These are phyloP conservation scores for Nomada ruficornis DNA, from an alignment of 2,888 invertebrate species.

Conservation along the genomic window DNA sequence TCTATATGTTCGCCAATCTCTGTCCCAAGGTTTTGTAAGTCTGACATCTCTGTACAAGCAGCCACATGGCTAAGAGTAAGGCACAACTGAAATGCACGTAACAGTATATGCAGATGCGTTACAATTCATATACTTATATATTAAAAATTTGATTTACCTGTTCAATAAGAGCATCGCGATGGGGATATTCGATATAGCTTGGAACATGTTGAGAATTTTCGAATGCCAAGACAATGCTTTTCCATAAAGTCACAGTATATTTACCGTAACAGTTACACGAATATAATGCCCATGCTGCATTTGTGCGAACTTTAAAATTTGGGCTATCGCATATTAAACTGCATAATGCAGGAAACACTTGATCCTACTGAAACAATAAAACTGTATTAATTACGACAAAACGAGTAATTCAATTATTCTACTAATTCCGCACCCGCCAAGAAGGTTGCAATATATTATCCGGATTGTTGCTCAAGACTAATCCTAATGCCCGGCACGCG, in stretches of 20 bases:
- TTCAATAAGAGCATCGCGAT: constrained; percentile 93
- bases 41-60: constrained; percentile 74
- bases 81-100: constrained; percentile 87
- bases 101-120: constrained; percentile 3
- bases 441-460: constrained; percentile 81
- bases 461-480: constrained; percentile 87
- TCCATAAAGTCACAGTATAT: constrained; percentile 88
- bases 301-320: constrained; percentile 96
- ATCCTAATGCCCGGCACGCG: constrained; percentile 94
- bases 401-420: background rate
- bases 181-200: constrained; percentile 93
- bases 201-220: constrained; percentile 92
- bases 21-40: constrained; percentile 77
- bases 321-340: constrained; percentile 89
- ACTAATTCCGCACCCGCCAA: constrained; percentile 83
- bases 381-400: constrained; percentile 18
- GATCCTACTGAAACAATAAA: constrained; percentile 84
- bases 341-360: constrained; percentile 88
- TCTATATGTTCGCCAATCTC: constrained; percentile 78
- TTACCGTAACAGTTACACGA: constrained; percentile 88
- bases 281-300: constrained; percentile 91
- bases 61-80: constrained; percentile 90
- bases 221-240: constrained; percentile 89
- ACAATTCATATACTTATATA: background rate
- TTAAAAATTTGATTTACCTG: constrained; percentile 86